Percentiles rank a stretch among this genome's conserved stretches.
phyloP scores from a whole-genome alignment of 2,888 invertebrate species.

The Drosophila tripunctata region DNA sequence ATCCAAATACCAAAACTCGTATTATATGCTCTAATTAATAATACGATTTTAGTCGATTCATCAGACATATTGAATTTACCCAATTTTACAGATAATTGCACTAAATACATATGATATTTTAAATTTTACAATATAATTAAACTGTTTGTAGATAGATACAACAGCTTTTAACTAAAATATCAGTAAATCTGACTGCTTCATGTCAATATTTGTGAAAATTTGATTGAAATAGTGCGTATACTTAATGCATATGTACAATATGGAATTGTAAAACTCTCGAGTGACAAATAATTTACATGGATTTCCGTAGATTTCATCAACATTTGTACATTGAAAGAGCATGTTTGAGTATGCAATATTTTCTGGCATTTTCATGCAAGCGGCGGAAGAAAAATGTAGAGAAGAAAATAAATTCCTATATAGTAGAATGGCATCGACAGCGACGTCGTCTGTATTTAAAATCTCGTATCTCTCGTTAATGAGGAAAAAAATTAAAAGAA shows the following conservation, averaged over 20 bases:
- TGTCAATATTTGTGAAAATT: not conserved
- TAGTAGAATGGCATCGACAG: conserved; percentile 37
- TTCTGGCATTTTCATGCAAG: conserved; percentile 34
- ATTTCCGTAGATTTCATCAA: not conserved
- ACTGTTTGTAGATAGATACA: not conserved
- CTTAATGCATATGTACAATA: conserved; percentile 11
- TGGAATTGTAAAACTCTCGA: not conserved
- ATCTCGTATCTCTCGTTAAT: conserved; percentile 67
- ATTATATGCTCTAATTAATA: not conserved
- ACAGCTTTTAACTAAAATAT: not conserved
- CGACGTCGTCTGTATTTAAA: conserved; percentile 60
- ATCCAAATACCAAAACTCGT: not conserved
- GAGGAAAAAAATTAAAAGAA: conserved; percentile 69
- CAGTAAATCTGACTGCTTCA: not conserved
- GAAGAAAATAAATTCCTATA: conserved; percentile 42
- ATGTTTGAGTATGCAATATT: conserved; percentile 7
- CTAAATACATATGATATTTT: not conserved
- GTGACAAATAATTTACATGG: not conserved
- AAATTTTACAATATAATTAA: not conserved
- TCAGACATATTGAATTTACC: not conserved
- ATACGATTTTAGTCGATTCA: not conserved
- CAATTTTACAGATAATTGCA: not conserved
- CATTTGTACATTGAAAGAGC: too few species aligned
- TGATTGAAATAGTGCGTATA: conserved; percentile 37
- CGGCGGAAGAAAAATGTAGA: conserved; percentile 5